Percentiles rank a stretch among this genome's conserved stretches.
Evolutionary conservation across 2,113 vertebrate genomes (phyloP).

Genomic region (Panthera leo): DNA sequence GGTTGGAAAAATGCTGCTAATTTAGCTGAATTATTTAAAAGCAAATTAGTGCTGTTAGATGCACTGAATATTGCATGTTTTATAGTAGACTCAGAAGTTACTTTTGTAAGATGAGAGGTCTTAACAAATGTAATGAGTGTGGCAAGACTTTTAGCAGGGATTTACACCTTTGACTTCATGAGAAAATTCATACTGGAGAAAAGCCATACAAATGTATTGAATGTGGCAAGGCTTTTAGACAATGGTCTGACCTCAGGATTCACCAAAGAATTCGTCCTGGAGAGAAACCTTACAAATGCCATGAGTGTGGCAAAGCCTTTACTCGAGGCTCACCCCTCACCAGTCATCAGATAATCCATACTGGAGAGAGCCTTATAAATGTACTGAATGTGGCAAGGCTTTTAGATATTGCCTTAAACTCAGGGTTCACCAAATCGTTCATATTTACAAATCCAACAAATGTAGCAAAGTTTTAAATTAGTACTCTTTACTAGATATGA

Average conservation of each 20-base stretch:
- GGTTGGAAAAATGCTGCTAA: too few relatives aligned
- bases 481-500: neutral
- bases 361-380: conserved; percentile 45
- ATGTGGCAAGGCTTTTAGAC: neutral
- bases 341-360: conserved; percentile 27
- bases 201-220: neutral
- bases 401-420: neutral
- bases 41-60: neutral
- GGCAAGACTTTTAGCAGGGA: neutral
- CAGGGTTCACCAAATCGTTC: neutral
- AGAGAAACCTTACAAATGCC: conserved; percentile 22
- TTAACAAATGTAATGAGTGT: conserved; percentile 1
- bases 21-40: too few relatives aligned
- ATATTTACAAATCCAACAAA: neutral
- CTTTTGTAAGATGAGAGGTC: neutral
- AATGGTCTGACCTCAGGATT: neutral
- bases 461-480: neutral
- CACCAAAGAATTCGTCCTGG: conserved; percentile 18
- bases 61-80: neutral
- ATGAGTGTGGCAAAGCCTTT: conserved; percentile 7
- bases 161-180: neutral
- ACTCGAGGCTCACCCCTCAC: neutral
- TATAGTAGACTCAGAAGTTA: neutral
- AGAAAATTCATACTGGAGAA: conserved; percentile 28
- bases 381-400: neutral